phyloP scores from a whole-genome alignment of 2,113 vertebrate species.

The Salvelinus namaycush region DNA sequence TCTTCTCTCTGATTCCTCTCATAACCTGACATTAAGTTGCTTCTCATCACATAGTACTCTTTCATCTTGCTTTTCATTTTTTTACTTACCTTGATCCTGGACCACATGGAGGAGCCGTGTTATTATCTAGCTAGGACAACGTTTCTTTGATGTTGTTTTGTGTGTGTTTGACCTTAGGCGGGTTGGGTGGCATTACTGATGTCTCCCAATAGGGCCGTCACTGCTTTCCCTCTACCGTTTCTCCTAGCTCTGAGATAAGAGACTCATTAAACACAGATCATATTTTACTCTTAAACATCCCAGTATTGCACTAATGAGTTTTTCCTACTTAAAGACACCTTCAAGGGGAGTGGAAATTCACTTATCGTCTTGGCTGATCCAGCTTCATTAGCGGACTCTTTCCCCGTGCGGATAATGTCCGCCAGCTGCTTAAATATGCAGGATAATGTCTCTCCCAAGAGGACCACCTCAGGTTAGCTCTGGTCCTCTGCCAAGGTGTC shows the following conservation, averaged over 20 bases:
- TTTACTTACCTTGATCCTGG: not conserved
- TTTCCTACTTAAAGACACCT: not conserved
- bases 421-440: slow-evolving; percentile 48
- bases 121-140: slow-evolving; percentile 14
- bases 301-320: not conserved
- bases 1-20: slow-evolving; percentile 38
- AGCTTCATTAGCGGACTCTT: slow-evolving; percentile 33
- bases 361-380: slow-evolving; percentile 20
- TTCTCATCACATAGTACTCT: slow-evolving; percentile 26
- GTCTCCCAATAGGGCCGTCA: not conserved
- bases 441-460: slow-evolving; percentile 38
- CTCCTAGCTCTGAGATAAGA: not conserved
- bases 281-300: too few species aligned
- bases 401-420: slow-evolving; percentile 36
- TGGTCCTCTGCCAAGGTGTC: slow-evolving; percentile 27
- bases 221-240: slow-evolving; percentile 6
- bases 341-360: slow-evolving; percentile 14
- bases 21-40: slow-evolving; percentile 7
- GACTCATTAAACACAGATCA: too few species aligned
- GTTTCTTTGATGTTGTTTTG: slow-evolving; percentile 5
- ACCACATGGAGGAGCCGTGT: not conserved
- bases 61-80: slow-evolving; percentile 11
- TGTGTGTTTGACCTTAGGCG: slow-evolving; percentile 3
- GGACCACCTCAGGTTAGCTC: slow-evolving; percentile 18
- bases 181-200: not conserved